Conservation (phyloP, 1,140 invertebrate genomes). For the Drosophila leontia region DNA sequence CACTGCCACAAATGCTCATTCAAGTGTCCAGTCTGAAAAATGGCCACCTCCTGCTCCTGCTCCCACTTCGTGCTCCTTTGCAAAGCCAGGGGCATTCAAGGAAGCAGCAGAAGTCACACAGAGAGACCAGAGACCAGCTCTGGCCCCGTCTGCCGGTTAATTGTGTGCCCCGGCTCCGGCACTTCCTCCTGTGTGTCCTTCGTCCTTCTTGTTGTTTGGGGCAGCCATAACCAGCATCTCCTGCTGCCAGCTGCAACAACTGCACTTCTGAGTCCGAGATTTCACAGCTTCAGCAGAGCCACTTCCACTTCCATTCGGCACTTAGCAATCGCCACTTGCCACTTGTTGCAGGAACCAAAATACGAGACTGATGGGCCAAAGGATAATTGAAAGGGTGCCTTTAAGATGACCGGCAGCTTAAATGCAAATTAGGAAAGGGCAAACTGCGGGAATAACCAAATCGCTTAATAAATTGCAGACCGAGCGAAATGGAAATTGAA, state of each 20-base stretch:
- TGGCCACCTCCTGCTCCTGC: constrained; percentile 41
- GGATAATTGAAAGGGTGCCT: constrained; percentile 46
- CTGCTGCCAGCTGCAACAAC: constrained; percentile 39
- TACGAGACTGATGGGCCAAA: constrained; percentile 12
- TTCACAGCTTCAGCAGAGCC: constrained; percentile 37
- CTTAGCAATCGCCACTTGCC: background rate
- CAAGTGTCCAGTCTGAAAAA: constrained; percentile 79
- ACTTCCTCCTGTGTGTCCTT: constrained; percentile 15
- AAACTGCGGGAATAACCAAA: constrained; percentile 8
- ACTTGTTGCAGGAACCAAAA: constrained; percentile 39
- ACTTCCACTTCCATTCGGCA: constrained; percentile 8
- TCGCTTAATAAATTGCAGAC: constrained; percentile 67
- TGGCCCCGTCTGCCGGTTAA: constrained; percentile 39
- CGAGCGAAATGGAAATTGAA: constrained; percentile 74
- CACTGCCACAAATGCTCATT: constrained; percentile 59
- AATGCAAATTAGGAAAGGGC: constrained; percentile 38
- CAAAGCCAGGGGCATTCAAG: constrained; percentile 56
- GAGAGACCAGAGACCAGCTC: constrained; percentile 38
- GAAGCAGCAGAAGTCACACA: constrained; percentile 53
- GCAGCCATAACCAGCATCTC: constrained; percentile 15
- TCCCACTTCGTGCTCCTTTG: constrained; percentile 8
- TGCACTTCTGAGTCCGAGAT: constrained; percentile 52
- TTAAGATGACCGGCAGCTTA: constrained; percentile 45
- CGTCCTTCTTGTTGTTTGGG: constrained; percentile 36
- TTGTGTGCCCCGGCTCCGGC: constrained; percentile 21